A percentile compares a stretch with the other conserved stretches of the same genome.
Evolutionary conservation across 2,888 invertebrate genomes (phyloP).

Genomic region (Drosophila bunnanda): DNA sequence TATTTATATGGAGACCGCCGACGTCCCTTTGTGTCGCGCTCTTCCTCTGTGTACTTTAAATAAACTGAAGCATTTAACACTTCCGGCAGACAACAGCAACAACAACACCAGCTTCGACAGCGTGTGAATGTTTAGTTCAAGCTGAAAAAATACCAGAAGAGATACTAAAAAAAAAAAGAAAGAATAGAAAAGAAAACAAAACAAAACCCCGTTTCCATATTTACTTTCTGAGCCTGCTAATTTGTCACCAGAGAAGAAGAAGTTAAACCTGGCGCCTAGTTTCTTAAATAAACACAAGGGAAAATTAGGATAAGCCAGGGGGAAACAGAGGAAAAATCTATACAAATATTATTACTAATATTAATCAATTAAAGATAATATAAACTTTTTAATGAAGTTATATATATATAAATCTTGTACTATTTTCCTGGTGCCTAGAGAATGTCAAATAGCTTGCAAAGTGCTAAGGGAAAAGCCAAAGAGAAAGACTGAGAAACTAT

Average conservation of each 20-base stretch:
- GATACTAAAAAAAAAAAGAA: slow-evolving; percentile 4
- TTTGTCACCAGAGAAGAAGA: slow-evolving; percentile 11
- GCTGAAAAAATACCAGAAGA: slow-evolving; percentile 12
- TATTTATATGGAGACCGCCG: slow-evolving; percentile 54
- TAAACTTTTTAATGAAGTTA: background rate
- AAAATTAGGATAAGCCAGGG: background rate
- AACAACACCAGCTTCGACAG: slow-evolving; percentile 57
- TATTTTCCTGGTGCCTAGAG: background rate
- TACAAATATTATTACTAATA: background rate
- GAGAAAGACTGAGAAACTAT: slow-evolving; percentile 27
- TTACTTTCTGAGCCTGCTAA: slow-evolving; percentile 30
- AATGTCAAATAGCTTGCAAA: background rate
- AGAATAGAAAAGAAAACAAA: background rate
- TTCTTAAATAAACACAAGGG: background rate
- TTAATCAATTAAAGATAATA: background rate
- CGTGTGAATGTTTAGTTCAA: slow-evolving; percentile 73
- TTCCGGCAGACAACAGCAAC: slow-evolving; percentile 68
- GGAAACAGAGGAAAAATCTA: background rate
- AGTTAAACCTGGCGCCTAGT: slow-evolving; percentile 5
- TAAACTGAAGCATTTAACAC: slow-evolving; percentile 81
- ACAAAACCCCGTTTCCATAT: slow-evolving; percentile 35
- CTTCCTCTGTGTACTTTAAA: slow-evolving; percentile 65
- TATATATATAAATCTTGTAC: background rate
- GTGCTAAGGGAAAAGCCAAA: slow-evolving; percentile 31
- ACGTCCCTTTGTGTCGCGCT: slow-evolving; percentile 11